Evolutionary conservation across 2,888 invertebrate genomes (phyloP).

Genomic region (Chymomyza caudatula): DNA sequence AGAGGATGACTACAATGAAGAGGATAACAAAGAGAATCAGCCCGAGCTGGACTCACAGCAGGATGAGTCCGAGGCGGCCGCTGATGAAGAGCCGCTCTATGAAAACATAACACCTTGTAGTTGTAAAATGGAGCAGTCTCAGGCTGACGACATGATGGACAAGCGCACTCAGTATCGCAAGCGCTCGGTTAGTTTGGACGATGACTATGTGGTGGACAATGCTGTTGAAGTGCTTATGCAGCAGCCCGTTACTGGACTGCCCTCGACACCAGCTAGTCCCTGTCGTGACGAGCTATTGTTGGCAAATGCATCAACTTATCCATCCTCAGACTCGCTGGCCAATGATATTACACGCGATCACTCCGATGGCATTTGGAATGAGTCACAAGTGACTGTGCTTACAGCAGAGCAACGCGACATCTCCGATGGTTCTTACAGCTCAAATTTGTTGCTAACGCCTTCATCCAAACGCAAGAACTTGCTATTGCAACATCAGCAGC

Average conservation of each 20-base stretch:
- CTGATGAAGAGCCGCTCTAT: conserved; percentile 65
- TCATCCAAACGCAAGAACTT: conserved; percentile 88
- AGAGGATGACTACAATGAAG: conserved; percentile 32
- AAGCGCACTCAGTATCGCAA: conserved; percentile 86
- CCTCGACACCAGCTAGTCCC: conserved; percentile 84
- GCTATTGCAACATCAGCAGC: conserved; percentile 89
- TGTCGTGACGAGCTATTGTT: conserved; percentile 79
- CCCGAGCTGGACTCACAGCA: conserved; percentile 32
- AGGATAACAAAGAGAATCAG: conserved; percentile 16
- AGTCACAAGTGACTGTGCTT: conserved; percentile 90
- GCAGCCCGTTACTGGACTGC: conserved; percentile 77
- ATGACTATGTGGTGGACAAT: conserved; percentile 72
- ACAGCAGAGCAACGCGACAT: conserved; percentile 81
- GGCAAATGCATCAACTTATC: conserved; percentile 84
- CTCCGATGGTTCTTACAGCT: conserved; percentile 78
- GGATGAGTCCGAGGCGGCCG: not conserved
- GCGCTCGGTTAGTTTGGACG: conserved; percentile 86
- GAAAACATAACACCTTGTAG: conserved; percentile 69
- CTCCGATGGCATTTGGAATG: conserved; percentile 93
- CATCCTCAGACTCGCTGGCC: conserved; percentile 90
- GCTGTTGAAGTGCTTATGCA: conserved; percentile 45
- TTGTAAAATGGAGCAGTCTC: conserved; percentile 77
- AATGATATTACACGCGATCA: conserved; percentile 88
- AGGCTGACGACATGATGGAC: conserved; percentile 39
- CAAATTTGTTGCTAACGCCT: conserved; percentile 83